Percentiles rank a stretch among this genome's conserved stretches.
phyloP scores from a whole-genome alignment of 2,888 invertebrate species.

The Rhagonycha lutea region DNA sequence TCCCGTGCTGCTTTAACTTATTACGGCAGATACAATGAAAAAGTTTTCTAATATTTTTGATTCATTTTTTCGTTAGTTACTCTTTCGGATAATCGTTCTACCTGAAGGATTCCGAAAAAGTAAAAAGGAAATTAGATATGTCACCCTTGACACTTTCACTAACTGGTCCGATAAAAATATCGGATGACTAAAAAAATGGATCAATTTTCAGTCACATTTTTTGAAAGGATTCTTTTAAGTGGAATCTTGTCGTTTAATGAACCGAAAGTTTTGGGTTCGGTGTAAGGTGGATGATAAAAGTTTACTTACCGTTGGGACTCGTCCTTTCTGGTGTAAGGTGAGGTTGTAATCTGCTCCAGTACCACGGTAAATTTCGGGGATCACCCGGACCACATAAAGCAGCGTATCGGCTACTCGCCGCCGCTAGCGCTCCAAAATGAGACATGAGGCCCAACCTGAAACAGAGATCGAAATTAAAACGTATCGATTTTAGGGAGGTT shows the following conservation, averaged over 20 bases:
- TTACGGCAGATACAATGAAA: slow-evolving; percentile 19
- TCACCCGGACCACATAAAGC: slow-evolving; percentile 64
- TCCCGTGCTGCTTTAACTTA: slow-evolving; percentile 45
- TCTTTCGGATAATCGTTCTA: background rate
- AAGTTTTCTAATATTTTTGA: background rate
- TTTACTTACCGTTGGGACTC: slow-evolving; percentile 71
- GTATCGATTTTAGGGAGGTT: background rate
- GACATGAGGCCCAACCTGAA: slow-evolving; percentile 81
- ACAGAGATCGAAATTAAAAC: slow-evolving; percentile 37
- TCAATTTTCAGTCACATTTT: slow-evolving; percentile 10
- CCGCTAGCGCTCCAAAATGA: slow-evolving; percentile 79
- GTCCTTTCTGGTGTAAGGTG: slow-evolving; percentile 56
- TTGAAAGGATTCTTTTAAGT: slow-evolving; percentile 14
- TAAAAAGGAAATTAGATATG: slow-evolving; percentile 1
- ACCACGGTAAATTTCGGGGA: slow-evolving; percentile 65
- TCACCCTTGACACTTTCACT: background rate
- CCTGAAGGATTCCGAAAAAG: background rate
- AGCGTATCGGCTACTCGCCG: slow-evolving; percentile 62
- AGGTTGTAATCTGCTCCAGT: slow-evolving; percentile 63
- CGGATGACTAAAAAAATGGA: slow-evolving; percentile 3
- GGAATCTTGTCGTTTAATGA: background rate
- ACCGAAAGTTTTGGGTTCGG: background rate
- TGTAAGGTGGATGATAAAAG: slow-evolving; percentile 16
- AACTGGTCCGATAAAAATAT: slow-evolving; percentile 9
- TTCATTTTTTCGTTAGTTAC: background rate